Evolutionary conservation across 1,140 invertebrate genomes (phyloP).

Genomic region (Hylyphantes graminicola): DNA sequence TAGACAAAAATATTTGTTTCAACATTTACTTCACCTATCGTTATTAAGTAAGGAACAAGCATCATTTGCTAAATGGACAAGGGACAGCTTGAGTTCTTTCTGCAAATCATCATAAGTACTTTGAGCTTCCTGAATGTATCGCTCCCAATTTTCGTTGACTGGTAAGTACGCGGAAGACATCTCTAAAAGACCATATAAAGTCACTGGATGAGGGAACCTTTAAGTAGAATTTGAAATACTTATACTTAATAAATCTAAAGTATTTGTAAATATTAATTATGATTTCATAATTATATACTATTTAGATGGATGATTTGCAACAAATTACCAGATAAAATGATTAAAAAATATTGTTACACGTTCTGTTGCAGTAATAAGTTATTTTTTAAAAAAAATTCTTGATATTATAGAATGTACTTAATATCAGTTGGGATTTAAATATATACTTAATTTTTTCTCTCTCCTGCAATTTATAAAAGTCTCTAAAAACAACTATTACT

Average conservation of each 20-base stretch:
- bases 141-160: slow-evolving; percentile 91
- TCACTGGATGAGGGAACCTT: slow-evolving; percentile 94
- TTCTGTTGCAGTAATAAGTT: no score
- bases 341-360: no score
- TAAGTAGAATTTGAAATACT: slow-evolving; percentile 17
- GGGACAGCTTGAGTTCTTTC: slow-evolving; percentile 81
- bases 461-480: no score
- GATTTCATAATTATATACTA: no score
- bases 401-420: no score
- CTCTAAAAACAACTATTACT: no score
- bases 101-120: slow-evolving; percentile 86
- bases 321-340: no score
- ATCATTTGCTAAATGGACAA: slow-evolving; percentile 86
- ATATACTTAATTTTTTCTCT: no score
- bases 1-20: background rate
- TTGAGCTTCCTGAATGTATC: slow-evolving; percentile 85
- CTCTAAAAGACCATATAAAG: slow-evolving; percentile 95
- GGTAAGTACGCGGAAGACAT: slow-evolving; percentile 90
- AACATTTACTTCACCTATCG: slow-evolving; percentile 70
- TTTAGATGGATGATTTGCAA: no score
- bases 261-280: no score
- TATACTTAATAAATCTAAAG: background rate
- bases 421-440: no score
- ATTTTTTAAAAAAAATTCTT: no score
- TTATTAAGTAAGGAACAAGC: slow-evolving; percentile 82